Base-by-base conservation (phyloP, 2,888 invertebrate genomes). In the Plebejus argus region DNA sequence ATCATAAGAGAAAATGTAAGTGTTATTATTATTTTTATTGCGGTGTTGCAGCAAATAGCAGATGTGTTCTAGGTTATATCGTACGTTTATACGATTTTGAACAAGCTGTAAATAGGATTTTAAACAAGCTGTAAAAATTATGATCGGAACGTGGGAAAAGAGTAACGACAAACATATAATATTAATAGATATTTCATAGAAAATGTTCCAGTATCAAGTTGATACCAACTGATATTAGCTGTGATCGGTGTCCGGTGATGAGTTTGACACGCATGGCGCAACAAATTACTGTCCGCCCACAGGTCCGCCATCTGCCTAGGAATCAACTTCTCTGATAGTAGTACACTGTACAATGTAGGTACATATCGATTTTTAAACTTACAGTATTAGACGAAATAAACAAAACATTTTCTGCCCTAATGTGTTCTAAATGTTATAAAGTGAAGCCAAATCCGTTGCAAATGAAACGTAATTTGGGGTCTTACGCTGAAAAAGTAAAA, bases 1-100 rank as follows among this genome's bases (percentile, higher is more conserved):
- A 95, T 97, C 79, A 95, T 99, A 33, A 95, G 96, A 83, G 86
- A 95, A 81, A 94, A 95, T 91, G 97, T 97, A 89, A 90, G 88
- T 89, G 66, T 33, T 76, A 10, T 77, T 35, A 56, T 66, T 66
- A 33, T 66, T 66, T 66, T 66, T 66, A 66, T 66, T 66, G 28
- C 66, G 2, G 66, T 6, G n/a, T n/a, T n/a, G n/a, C n/a, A 15
- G 66, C 6, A 33, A 28, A 66, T 18, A 33, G 28, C 66, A 66
- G 28, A 66, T 33, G 28, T 33, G 28, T 6, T 66, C 66, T 28
- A 28, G 28, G 15, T 66, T 23, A 20, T 61, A 20, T 12, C 12
- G 61, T 61, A 23, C 61, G 23, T 23, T 61, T 61, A 23, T 61
- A 53, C 12, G 49, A 49, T 53, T 18, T 18, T 18, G 18, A 18